Percentiles rank a stretch among this genome's conserved stretches.
Evolutionary conservation across 2,888 invertebrate genomes (phyloP).

Genomic region (Coecobrya sp.): DNA sequence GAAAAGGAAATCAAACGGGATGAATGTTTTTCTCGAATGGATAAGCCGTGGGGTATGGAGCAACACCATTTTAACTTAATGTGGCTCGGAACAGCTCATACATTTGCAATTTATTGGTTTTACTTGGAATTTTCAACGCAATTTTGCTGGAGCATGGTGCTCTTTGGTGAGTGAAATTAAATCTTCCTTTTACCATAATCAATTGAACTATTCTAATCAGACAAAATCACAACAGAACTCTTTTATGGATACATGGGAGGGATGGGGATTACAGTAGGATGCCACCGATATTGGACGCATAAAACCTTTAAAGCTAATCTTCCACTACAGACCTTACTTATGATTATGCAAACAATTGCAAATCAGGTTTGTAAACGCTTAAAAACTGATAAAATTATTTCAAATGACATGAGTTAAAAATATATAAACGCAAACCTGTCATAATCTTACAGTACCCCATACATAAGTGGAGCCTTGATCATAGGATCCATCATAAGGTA

Average conservation of each 20-base stretch:
- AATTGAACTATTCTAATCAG: no score
- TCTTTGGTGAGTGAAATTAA: slow-evolving; percentile 55
- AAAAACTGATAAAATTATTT: not conserved
- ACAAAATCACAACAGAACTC: slow-evolving; percentile 9
- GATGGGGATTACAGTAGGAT: slow-evolving; percentile 75
- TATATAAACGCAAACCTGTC: no score
- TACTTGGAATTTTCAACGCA: not conserved
- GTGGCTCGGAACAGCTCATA: slow-evolving; percentile 58
- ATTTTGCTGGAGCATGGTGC: slow-evolving; percentile 8
- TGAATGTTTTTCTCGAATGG: not conserved
- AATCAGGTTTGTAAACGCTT: slow-evolving; percentile 53
- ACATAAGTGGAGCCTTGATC: slow-evolving; percentile 74
- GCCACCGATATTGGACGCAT: slow-evolving; percentile 79
- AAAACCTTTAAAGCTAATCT: slow-evolving; percentile 78
- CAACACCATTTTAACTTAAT: slow-evolving; percentile 54
- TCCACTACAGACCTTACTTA: slow-evolving; percentile 65
- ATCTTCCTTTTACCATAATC: not conserved
- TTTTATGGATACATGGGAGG: slow-evolving; percentile 66
- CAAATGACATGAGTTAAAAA: not conserved
- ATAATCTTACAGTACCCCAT: slow-evolving; percentile 75
- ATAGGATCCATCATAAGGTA: slow-evolving; percentile 90
- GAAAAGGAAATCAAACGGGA: slow-evolving; percentile 13
- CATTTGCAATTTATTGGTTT: slow-evolving; percentile 26
- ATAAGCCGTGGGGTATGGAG: slow-evolving; percentile 69
- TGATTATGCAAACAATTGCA: slow-evolving; percentile 68